phyloP scores from a whole-genome alignment of 1,140 invertebrate species.

The Conus ventricosus region DNA sequence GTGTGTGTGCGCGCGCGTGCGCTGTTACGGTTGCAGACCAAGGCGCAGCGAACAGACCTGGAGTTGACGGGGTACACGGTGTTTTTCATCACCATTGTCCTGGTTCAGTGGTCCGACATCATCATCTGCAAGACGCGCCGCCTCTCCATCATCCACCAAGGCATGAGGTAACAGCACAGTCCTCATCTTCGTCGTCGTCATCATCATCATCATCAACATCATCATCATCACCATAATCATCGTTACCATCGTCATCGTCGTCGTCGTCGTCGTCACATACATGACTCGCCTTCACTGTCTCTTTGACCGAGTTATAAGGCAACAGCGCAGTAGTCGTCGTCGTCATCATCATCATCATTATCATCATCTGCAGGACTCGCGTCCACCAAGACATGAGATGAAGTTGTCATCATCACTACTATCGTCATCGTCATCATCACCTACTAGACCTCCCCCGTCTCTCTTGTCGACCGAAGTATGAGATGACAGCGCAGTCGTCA shows the following conservation, averaged over 20 bases:
- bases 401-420: too few relatives aligned
- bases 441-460: too few relatives aligned
- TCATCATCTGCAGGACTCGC: too few relatives aligned
- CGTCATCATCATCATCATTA: too few relatives aligned
- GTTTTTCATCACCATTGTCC: constrained; percentile 98
- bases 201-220: background rate
- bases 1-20: background rate
- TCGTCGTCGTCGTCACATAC: background rate
- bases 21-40: constrained; percentile 82
- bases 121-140: constrained; percentile 98
- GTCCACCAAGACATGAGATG: too few relatives aligned
- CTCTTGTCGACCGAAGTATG: constrained; percentile 65
- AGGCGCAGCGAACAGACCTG: constrained; percentile 93
- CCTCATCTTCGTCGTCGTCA: too few relatives aligned
- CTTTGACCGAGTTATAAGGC: too few relatives aligned
- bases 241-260: constrained; percentile 22
- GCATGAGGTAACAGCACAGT: constrained; percentile 84
- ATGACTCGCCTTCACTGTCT: background rate
- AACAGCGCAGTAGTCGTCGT: too few relatives aligned
- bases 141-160: constrained; percentile 96
- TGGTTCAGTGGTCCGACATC: constrained; percentile 99
- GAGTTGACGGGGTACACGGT: constrained; percentile 99
- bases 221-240: constrained; percentile 21
- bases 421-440: too few relatives aligned
- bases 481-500: constrained; percentile 84